Evolutionary conservation across 53 echinoderm and acorn worm genomes (phyloP), one percentile per base, ranked within the genome.

Genomic region (Echinometra lucunter): DNA sequence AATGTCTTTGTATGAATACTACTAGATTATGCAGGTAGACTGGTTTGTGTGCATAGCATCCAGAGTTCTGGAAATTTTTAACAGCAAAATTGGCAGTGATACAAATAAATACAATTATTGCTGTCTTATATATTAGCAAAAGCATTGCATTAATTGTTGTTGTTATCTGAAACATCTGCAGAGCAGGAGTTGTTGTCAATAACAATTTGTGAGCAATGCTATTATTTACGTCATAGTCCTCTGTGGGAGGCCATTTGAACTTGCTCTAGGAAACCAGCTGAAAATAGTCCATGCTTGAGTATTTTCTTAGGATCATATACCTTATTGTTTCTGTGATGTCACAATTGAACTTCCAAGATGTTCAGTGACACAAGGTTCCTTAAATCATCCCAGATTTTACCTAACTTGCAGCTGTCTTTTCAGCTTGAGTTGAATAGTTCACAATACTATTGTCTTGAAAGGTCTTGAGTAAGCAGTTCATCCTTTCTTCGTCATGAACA

Each of bases 341-440:
- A 78, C 42, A 72, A 78, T 78, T 4, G 40, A 6, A 2, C 63
- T 63, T 69, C 32, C 32, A 9, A 69, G 28, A 69, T 69, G 69
- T 78, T 11, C 0, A 5, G 21, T 3, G 78, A 78, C 21, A 40
- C 78, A 17, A 40, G 7, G 42, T 21, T 78, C 72, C 11, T 78
- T 0, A 78, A 72, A 32, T 5, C 19, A 18, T 42, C 21, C 78
- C 23, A 40, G 42, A 78, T 78, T 42, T 38, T 17, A 6, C 42
- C 78, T 4, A 78, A 78, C 78, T 21, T 40, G 78, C 78, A 78
- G 78, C 78, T 78, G 78, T 78, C 78, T 78, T 8, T 9, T 34
- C 34, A 32, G 7, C 69, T 69, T 69, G 30, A 28, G 12, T 69
- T 69, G 30, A 28, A 32, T 69, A 69, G 34, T 69, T 69, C 78